A percentile compares a stretch with the other conserved stretches of the same genome.
Conservation (phyloP, 1,140 invertebrate genomes). For the Camponotus vicinus region DNA sequence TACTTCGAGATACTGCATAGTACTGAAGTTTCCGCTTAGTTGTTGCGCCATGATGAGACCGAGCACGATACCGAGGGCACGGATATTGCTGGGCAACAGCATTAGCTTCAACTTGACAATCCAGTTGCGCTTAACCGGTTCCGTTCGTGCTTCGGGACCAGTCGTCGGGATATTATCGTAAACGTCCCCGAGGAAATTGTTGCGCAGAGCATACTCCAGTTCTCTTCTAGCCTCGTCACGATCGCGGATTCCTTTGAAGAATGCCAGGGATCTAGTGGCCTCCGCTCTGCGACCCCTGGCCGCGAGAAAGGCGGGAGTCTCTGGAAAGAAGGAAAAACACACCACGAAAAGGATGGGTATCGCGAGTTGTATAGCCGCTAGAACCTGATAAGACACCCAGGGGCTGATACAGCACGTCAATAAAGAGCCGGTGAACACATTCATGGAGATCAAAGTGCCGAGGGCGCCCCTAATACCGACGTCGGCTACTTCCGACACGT, state of each 20-base stretch:
- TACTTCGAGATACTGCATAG: conserved; percentile 91
- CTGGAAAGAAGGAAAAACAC: conserved; percentile 91
- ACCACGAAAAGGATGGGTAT: conserved; percentile 88
- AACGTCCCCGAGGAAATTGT: conserved; percentile 82
- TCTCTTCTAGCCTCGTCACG: conserved; percentile 87
- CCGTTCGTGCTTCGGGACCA: conserved; percentile 46
- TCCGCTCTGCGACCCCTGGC: conserved; percentile 87
- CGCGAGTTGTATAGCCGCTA: conserved; percentile 86
- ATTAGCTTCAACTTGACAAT: conserved; percentile 65
- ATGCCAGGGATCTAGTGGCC: conserved; percentile 88
- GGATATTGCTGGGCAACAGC: conserved; percentile 87
- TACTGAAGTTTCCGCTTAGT: conserved; percentile 92
- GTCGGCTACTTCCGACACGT: conserved; percentile 90
- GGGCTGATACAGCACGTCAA: conserved; percentile 90
- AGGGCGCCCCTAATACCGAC: conserved; percentile 90
- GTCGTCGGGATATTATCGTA: conserved; percentile 81
- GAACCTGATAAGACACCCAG: conserved; percentile 87
- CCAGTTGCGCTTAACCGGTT: conserved; percentile 73
- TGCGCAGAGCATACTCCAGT: conserved; percentile 87
- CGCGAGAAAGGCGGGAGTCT: conserved; percentile 91
- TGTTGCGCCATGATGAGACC: conserved; percentile 92
- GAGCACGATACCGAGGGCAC: conserved; percentile 89
- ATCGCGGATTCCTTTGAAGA: conserved; percentile 87
- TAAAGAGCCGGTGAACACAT: conserved; percentile 89
- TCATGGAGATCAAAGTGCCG: conserved; percentile 90